A percentile compares a stretch with the other conserved stretches of the same genome.
These are phyloP conservation scores for Nannobrachium achirus DNA, from an alignment of 2,113 vertebrate genomes.

Conservation along the genomic window DNA sequence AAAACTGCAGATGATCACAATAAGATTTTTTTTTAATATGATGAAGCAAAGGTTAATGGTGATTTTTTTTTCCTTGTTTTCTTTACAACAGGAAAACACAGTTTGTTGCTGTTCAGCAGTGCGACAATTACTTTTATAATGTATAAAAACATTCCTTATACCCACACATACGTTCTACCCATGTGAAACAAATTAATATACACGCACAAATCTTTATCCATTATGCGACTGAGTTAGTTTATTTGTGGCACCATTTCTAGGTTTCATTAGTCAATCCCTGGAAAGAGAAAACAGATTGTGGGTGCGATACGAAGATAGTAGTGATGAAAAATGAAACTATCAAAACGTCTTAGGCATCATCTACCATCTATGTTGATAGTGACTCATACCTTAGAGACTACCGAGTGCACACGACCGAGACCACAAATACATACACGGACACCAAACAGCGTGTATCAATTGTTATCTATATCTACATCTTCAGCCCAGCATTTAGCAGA, in stretches of 20 bases:
- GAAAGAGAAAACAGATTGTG: conserved; percentile 54
- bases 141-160: too few relatives aligned
- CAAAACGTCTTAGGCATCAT: background rate
- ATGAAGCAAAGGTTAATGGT: too few relatives aligned
- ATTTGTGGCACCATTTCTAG: conserved; percentile 39
- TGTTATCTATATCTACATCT: too few relatives aligned
- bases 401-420: background rate
- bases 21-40: too few relatives aligned
- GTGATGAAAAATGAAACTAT: conserved; percentile 61
- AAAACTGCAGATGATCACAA: too few relatives aligned
- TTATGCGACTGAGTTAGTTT: conserved; percentile 39
- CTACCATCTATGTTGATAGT: background rate
- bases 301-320: conserved; percentile 48
- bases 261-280: conserved; percentile 54
- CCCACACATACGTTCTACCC: too few relatives aligned
- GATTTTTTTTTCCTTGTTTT: too few relatives aligned
- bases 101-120: too few relatives aligned
- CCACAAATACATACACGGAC: conserved; percentile 7
- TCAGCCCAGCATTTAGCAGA: too few relatives aligned
- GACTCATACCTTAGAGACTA: too few relatives aligned
- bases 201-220: conserved; percentile 13
- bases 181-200: background rate
- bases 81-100: too few relatives aligned
- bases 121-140: too few relatives aligned
- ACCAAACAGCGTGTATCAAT: background rate